phyloP scores from a whole-genome alignment of 2,888 invertebrate species.

The Nomada fabriciana region DNA sequence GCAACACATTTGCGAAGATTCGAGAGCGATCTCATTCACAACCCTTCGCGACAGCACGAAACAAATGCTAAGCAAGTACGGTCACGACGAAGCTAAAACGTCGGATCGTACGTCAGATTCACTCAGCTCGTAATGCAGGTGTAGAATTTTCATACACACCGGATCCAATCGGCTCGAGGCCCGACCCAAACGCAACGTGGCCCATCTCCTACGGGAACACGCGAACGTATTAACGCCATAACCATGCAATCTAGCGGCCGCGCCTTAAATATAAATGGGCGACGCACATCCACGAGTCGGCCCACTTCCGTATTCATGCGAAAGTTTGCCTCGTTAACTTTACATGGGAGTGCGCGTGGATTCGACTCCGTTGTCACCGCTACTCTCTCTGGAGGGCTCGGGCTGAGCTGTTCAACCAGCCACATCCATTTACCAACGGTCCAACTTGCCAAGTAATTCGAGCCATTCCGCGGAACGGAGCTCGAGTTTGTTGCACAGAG shows the following conservation, averaged over 20 bases:
- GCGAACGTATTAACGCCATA: conserved; percentile 79
- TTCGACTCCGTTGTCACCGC: conserved; percentile 61
- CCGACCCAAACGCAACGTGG: not conserved
- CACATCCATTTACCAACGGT: conserved; percentile 39
- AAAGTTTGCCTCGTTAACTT: conserved; percentile 82
- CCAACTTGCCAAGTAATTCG: conserved; percentile 66
- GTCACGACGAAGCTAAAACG: too few species aligned
- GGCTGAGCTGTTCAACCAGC: conserved; percentile 26
- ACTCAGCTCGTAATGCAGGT: not conserved
- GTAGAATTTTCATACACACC: not conserved
- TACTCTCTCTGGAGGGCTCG: conserved; percentile 12
- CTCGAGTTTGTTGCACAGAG: conserved; percentile 43
- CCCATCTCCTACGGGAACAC: conserved; percentile 34
- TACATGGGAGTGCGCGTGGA: conserved; percentile 76
- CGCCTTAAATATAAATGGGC: conserved; percentile 82
- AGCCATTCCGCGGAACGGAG: conserved; percentile 60
- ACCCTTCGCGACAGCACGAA: too few species aligned
- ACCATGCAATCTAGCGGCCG: conserved; percentile 80
- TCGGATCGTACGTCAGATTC: too few species aligned
- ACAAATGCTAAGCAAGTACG: too few species aligned
- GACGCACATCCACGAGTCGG: conserved; percentile 73
- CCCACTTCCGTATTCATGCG: conserved; percentile 82
- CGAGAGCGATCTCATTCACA: too few species aligned
- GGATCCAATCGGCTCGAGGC: too few species aligned
- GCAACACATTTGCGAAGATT: too few species aligned